Conservation (phyloP, 2,113 vertebrate genomes). For the Mastomys coucha region DNA sequence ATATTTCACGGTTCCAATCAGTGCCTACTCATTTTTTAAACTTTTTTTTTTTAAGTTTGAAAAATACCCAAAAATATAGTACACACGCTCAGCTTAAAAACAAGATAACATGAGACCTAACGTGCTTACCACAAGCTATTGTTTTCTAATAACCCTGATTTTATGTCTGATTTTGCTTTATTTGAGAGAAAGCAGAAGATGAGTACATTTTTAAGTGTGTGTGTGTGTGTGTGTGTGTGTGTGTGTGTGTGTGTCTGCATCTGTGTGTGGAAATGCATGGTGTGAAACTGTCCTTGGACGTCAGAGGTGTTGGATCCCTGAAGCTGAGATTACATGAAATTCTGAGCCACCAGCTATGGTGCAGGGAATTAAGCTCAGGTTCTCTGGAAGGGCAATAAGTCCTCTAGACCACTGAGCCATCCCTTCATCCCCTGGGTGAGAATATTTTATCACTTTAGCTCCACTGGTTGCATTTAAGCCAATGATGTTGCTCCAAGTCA, state of each 20-base stretch:
- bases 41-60: not conserved
- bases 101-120: conserved; percentile 11
- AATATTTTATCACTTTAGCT: conserved; percentile 12
- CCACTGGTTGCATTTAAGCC: not conserved
- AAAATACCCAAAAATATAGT: not conserved
- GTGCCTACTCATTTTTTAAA: not conserved
- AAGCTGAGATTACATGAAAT: not conserved
- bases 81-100: not conserved
- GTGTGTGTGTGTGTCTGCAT: too few relatives aligned
- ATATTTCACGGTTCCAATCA: conserved; percentile 20
- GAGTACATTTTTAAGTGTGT: conserved; percentile 19
- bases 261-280: not conserved
- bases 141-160: conserved; percentile 29
- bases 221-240: not conserved
- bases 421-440: not conserved
- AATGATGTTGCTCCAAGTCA: not conserved
- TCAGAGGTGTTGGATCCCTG: not conserved
- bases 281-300: not conserved
- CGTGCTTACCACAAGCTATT: not conserved
- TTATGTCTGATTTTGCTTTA: conserved; percentile 41
- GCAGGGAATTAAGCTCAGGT: not conserved
- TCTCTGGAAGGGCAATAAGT: too few relatives aligned
- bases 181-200: not conserved
- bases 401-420: not conserved
- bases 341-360: not conserved